Conservation (phyloP, 2,113 vertebrate species). For the Engraulis encrasicolus region DNA sequence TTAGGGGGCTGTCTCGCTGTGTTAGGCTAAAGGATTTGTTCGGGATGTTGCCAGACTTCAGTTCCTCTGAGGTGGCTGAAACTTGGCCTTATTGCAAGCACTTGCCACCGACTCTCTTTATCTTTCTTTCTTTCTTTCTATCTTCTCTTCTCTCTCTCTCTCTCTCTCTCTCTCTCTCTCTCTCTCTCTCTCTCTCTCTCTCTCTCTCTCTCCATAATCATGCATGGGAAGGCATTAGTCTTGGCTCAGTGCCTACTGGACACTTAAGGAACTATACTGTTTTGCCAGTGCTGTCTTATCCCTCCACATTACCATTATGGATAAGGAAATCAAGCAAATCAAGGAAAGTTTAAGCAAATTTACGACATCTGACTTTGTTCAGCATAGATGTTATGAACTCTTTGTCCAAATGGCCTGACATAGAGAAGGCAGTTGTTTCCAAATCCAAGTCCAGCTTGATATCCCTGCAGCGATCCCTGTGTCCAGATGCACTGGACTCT, state of each 20-base stretch:
- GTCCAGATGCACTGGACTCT: neutral
- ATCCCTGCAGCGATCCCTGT: neutral
- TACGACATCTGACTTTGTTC: neutral
- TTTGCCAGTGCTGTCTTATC: neutral
- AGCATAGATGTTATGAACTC: neutral
- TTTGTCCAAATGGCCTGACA: neutral
- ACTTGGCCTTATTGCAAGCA: neutral
- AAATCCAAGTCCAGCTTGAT: neutral
- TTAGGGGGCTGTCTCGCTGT: neutral
- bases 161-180: neutral
- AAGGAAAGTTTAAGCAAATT: neutral
- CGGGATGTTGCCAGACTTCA: neutral
- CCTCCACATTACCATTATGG: neutral
- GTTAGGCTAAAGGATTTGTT: constrained; percentile 18
- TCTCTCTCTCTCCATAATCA: neutral
- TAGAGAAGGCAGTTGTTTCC: neutral
- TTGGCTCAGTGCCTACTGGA: neutral
- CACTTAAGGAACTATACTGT: neutral
- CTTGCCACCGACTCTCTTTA: neutral
- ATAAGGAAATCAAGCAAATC: neutral
- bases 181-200: neutral
- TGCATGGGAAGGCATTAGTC: neutral
- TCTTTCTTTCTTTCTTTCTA: neutral
- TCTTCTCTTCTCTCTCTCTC: neutral
- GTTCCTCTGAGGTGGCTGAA: constrained; percentile 6